A percentile compares a stretch with the other conserved stretches of the same genome.
Conservation (phyloP, 53 echinoderm and acorn worm genomes). For the Holothuria leucospilota region DNA sequence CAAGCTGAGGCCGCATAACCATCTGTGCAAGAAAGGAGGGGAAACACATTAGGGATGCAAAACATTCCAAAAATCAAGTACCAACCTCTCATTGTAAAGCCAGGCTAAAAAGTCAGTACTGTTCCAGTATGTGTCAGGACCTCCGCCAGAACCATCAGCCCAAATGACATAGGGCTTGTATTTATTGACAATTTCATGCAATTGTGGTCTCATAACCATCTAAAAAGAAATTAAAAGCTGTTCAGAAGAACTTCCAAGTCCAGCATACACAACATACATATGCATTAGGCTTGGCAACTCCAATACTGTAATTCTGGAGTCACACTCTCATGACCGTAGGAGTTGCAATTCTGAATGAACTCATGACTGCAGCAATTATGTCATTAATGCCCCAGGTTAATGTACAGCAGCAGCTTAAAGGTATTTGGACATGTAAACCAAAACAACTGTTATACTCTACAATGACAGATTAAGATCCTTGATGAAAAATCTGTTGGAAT, state of each 20-base stretch:
- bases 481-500: too few relatives aligned
- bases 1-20: constrained; percentile 73
- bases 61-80: neutral
- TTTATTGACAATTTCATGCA: constrained; percentile 66
- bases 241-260: neutral
- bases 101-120: constrained; percentile 86
- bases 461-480: too few relatives aligned
- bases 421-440: too few relatives aligned
- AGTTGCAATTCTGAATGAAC: too few relatives aligned
- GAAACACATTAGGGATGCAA: neutral
- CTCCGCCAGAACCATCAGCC: constrained; percentile 54
- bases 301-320: too few relatives aligned
- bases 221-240: constrained; percentile 7
- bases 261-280: too few relatives aligned
- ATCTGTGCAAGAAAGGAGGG: constrained; percentile 49
- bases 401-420: too few relatives aligned
- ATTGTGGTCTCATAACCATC: constrained; percentile 61
- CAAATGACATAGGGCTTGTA: constrained; percentile 70
- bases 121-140: constrained; percentile 79
- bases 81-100: constrained; percentile 91
- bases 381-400: too few relatives aligned
- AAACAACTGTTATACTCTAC: too few relatives aligned
- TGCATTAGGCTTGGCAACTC: too few relatives aligned
- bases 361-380: too few relatives aligned
- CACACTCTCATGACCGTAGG: too few relatives aligned